phyloP scores from a whole-genome alignment of 2,888 invertebrate genomes.

The Frankliniella intonsa region DNA sequence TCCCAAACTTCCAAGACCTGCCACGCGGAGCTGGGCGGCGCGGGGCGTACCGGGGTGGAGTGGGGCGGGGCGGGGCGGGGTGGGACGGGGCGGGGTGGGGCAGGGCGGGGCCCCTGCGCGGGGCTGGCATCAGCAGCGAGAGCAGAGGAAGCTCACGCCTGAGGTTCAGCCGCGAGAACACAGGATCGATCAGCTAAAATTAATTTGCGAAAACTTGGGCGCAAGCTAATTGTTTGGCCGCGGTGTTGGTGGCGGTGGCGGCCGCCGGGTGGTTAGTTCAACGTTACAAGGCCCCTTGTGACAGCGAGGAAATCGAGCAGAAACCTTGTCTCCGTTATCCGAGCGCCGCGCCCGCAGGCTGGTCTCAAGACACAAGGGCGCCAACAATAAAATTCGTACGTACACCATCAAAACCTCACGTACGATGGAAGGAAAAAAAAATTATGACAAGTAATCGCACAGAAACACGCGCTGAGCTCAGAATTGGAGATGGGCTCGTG shows the following conservation, averaged over 20 bases:
- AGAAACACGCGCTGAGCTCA: too few relatives aligned
- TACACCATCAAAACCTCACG: too few relatives aligned
- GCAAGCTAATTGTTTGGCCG: background rate
- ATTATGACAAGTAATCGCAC: too few relatives aligned
- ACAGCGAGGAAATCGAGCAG: too few relatives aligned
- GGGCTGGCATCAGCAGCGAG: too few relatives aligned
- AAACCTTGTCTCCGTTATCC: too few relatives aligned
- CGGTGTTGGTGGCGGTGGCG: background rate
- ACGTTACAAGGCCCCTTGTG: background rate
- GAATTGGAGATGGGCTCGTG: too few relatives aligned
- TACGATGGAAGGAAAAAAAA: too few relatives aligned
- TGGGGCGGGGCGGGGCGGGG: background rate
- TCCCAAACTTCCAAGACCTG: background rate
- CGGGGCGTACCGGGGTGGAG: background rate
- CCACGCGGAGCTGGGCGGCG: background rate
- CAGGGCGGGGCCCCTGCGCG: too few relatives aligned
- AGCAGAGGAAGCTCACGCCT: background rate
- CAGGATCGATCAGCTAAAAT: background rate
- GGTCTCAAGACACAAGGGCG: too few relatives aligned
- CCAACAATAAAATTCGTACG: too few relatives aligned
- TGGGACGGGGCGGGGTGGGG: background rate
- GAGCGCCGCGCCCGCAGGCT: too few relatives aligned
- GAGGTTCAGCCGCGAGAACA: background rate
- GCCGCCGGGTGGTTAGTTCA: background rate
- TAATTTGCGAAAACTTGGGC: background rate